These are phyloP conservation scores for Microcebus murinus DNA, from an alignment of 2,113 vertebrate species.

Conservation along the genomic window DNA sequence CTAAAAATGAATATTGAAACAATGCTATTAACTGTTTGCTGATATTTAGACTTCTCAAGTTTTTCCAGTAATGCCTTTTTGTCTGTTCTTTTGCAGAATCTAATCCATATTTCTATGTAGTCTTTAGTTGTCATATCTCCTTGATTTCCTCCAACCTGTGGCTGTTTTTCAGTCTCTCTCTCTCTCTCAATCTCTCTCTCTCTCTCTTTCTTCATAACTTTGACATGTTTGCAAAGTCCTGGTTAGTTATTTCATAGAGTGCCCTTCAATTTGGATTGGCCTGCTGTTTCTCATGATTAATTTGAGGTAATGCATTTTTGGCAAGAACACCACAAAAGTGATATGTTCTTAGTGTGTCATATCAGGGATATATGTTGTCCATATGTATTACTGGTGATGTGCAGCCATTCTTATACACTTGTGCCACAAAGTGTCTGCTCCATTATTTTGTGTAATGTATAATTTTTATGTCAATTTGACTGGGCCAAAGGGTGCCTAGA, in stretches of 20 bases:
- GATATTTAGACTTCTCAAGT: not conserved
- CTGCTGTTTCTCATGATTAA: not conserved
- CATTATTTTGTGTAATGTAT: not conserved
- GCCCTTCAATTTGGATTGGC: not conserved
- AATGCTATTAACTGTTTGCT: not conserved
- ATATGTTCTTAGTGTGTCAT: not conserved
- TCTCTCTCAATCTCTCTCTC: too few relatives aligned
- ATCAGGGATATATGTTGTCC: not conserved
- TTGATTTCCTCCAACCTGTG: not conserved
- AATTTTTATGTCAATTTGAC: not conserved
- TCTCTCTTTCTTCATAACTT: not conserved
- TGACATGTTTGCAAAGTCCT: not conserved
- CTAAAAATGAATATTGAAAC: not conserved
- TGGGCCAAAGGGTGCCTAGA: not conserved
- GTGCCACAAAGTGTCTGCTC: not conserved
- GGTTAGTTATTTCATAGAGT: not conserved
- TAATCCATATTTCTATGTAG: not conserved
- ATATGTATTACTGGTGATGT: not conserved
- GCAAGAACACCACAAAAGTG: not conserved
- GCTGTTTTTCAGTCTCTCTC: not conserved
- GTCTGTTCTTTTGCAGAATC: not conserved
- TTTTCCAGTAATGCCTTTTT: not conserved
- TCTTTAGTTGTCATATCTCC: not conserved
- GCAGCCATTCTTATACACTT: not conserved
- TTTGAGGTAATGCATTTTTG: not conserved